Base-by-base conservation (phyloP, 2,113 vertebrate genomes). In the Phalacrocorax pelagicus region DNA sequence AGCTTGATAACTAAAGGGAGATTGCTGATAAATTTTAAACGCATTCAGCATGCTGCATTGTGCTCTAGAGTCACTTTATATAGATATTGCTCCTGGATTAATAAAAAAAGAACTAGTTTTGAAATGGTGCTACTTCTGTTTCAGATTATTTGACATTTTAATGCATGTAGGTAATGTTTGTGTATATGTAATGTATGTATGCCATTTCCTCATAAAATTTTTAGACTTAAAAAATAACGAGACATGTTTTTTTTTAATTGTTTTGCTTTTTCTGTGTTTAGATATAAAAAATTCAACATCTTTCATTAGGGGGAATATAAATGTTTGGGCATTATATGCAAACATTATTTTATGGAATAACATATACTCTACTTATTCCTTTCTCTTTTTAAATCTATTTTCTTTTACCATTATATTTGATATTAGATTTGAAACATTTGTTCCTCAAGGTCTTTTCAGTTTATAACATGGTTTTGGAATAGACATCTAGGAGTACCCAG, bases 1-100 rank as follows among this genome's bases (percentile, higher is more conserved):
- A 89, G 77, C 73, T 74, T 89, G 88, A 93, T 96, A 96, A 89
- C 66, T 91, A 81, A 92, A 84, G 22, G 24, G 82, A 94, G 57
- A 58, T 66, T 88, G 86, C 49, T 83, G 78, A 94, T 86, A 81
- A 92, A 94, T 88, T 92, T 77, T 80, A 93, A 97, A 78, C 18
- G 16, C 51, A 46, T 86, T 81, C 63, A 59, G 82, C 30, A 86
- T 59, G 63, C 70, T 52, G 20, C 66, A 74, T 49, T 86, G 49
- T 86, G 51, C 59, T 92, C 42, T 46, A 81, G n/a, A 90, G 38
- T 38, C 42, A 90, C 51, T 86, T 92, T 71, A 74, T 63, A 94
- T 8, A 86, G 67, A 40, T 46, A 93, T 24, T 84, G 30, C 38
- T 78, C 26, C 62, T 63, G 40, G 52, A 80, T 86, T 89, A 92